Conservation (phyloP, 2,888 invertebrate genomes). For the Philaethria dido region DNA sequence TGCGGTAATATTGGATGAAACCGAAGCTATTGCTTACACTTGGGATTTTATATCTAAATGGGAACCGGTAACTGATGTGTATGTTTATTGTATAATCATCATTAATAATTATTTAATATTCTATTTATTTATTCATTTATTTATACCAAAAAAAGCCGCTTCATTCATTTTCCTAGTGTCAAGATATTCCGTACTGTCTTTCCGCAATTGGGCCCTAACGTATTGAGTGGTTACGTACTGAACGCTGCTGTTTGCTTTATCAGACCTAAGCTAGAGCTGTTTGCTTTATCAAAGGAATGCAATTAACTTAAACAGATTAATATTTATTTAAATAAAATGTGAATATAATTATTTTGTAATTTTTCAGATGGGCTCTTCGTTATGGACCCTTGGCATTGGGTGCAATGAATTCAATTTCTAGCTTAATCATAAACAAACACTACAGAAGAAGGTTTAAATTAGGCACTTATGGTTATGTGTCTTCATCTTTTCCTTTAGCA, state of each 20-base stretch:
- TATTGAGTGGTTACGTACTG: too few species aligned
- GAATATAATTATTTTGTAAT: too few species aligned
- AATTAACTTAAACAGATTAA: too few species aligned
- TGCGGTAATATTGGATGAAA: slow-evolving; percentile 82
- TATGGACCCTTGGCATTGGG: slow-evolving; percentile 81
- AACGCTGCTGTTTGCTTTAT: too few species aligned
- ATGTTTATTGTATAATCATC: slow-evolving; percentile 54
- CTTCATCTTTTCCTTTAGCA: slow-evolving; percentile 85
- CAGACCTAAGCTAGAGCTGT: too few species aligned
- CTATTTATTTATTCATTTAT: too few species aligned
- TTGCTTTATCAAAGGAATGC: too few species aligned
- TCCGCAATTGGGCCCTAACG: too few species aligned
- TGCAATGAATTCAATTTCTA: slow-evolving; percentile 76
- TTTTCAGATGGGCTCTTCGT: slow-evolving; percentile 74
- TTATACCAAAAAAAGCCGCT: too few species aligned
- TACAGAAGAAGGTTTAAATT: slow-evolving; percentile 86
- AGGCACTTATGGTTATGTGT: slow-evolving; percentile 80
- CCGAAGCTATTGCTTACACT: slow-evolving; percentile 84
- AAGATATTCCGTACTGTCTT: too few species aligned
- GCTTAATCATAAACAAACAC: slow-evolving; percentile 85
- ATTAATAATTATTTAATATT: neutral
- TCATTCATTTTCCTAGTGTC: too few species aligned
- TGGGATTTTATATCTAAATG: slow-evolving; percentile 84
- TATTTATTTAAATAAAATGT: neutral
- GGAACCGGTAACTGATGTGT: slow-evolving; percentile 85